Conservation (phyloP, 2,113 vertebrate species). For the Apus apus region DNA sequence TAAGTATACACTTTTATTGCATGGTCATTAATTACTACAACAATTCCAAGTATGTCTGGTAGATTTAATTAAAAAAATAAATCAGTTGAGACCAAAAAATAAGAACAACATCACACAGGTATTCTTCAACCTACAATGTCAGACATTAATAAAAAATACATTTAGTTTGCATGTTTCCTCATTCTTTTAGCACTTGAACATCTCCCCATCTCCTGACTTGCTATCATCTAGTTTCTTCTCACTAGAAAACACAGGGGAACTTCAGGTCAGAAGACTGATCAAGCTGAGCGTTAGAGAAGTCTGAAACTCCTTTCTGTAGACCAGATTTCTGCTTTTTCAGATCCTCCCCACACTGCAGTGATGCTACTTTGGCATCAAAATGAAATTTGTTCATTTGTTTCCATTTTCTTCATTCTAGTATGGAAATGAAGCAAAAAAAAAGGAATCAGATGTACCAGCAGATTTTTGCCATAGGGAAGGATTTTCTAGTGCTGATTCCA, state of each 20-base stretch:
- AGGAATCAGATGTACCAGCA: conserved; percentile 36
- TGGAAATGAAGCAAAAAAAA: conserved; percentile 8
- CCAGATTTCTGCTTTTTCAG: conserved; percentile 5
- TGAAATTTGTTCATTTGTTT: conserved; percentile 48
- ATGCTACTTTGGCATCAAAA: conserved; percentile 23
- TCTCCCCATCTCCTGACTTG: background rate
- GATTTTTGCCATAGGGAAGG: conserved; percentile 33
- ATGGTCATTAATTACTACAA: background rate
- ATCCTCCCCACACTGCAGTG: background rate
- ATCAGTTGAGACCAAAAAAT: background rate
- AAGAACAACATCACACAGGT: background rate
- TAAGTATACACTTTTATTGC: background rate
- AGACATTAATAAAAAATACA: background rate
- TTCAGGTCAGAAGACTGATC: background rate
- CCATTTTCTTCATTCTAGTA: conserved; percentile 30
- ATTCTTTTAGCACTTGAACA: background rate
- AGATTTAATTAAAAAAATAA: background rate
- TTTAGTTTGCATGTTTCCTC: background rate
- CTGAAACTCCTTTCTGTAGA: background rate
- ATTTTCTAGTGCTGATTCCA: conserved; percentile 6
- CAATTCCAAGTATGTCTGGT: background rate
- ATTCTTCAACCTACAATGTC: background rate
- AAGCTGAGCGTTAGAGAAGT: background rate
- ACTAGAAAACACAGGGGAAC: background rate
- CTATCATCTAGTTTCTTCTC: background rate